Percentiles rank a stretch among this genome's conserved stretches.
These are phyloP conservation scores for Aquatica leii DNA, from an alignment of 2,888 invertebrate genomes.

Conservation along the genomic window DNA sequence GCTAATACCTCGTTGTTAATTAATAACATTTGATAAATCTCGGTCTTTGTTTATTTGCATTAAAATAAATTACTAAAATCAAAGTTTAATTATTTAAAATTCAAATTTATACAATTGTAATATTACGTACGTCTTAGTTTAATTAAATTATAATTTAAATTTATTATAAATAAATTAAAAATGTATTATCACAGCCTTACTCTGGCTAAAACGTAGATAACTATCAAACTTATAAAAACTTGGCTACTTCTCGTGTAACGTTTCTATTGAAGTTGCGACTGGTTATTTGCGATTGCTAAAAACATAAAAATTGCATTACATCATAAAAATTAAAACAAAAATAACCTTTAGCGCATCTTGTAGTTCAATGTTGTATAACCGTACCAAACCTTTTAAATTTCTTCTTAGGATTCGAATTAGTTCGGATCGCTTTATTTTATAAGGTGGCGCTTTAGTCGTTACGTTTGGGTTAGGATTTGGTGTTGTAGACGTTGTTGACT, in stretches of 20 bases:
- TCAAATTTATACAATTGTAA: too few relatives aligned
- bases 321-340: constrained; percentile 11
- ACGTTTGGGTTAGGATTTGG: constrained; percentile 50
- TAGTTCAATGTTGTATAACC: constrained; percentile 64
- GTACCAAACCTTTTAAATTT: constrained; percentile 62
- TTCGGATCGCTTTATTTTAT: constrained; percentile 57
- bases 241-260: constrained; percentile 54
- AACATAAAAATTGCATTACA: constrained; percentile 34
- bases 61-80: too few relatives aligned
- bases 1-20: too few relatives aligned
- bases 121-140: too few relatives aligned
- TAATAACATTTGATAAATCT: too few relatives aligned
- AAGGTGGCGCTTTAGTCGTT: constrained; percentile 55
- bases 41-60: too few relatives aligned
- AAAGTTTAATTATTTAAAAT: too few relatives aligned
- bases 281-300: constrained; percentile 51
- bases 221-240: constrained; percentile 50
- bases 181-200: not conserved
- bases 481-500: constrained; percentile 47
- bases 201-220: not conserved
- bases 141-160: too few relatives aligned
- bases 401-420: constrained; percentile 60
- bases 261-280: constrained; percentile 50
- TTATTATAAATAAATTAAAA: not conserved
- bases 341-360: constrained; percentile 62